Conservation (phyloP, 2,888 invertebrate species). For the Rotaria socialis region DNA sequence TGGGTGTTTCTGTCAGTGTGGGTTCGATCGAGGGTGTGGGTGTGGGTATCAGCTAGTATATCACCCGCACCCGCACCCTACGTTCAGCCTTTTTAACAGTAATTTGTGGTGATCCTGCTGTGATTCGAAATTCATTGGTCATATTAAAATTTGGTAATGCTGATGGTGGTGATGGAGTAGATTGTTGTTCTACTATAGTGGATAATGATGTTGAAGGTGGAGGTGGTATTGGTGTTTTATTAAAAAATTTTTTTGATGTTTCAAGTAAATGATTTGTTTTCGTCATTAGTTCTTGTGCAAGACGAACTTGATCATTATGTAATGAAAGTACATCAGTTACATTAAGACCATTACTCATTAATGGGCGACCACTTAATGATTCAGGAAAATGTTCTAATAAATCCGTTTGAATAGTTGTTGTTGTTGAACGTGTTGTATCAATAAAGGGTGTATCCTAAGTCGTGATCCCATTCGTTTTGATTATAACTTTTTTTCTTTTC, state of each 20-base stretch:
- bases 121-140: background rate
- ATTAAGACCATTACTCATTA: slow-evolving; percentile 9
- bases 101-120: background rate
- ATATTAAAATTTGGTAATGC: background rate
- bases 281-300: background rate
- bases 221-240: background rate
- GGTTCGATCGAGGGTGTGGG: too few relatives aligned
- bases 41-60: too few relatives aligned
- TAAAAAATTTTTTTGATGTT: slow-evolving; percentile 15
- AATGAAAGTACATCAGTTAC: background rate
- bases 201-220: background rate
- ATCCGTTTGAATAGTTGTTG: slow-evolving; percentile 8
- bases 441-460: too few relatives aligned
- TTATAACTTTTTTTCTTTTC: too few relatives aligned
- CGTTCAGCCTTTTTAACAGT: background rate
- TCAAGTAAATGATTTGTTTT: slow-evolving; percentile 24
- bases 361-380: slow-evolving; percentile 10
- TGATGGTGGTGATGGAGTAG: background rate
- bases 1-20: too few relatives aligned
- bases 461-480: too few relatives aligned
- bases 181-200: background rate
- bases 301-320: slow-evolving; percentile 21
- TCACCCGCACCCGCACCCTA: too few relatives aligned
- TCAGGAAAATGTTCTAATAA: slow-evolving; percentile 34
- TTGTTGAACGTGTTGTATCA: background rate